Base-by-base conservation (phyloP, 1,140 invertebrate genomes). In the Tachypleus tridentatus region DNA sequence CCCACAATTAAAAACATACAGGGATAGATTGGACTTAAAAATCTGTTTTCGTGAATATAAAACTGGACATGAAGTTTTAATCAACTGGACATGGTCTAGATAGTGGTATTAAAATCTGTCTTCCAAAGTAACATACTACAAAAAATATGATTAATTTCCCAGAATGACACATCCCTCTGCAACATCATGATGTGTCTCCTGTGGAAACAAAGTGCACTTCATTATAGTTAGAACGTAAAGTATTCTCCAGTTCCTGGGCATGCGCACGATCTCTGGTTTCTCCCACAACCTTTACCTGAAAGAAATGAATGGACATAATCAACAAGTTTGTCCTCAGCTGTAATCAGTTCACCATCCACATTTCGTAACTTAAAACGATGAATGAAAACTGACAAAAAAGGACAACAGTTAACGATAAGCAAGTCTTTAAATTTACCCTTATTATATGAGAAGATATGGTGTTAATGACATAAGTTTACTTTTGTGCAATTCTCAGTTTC, bases 261-360 rank as follows among this genome's bases (percentile, higher is more conserved):
- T 95, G 91, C 2, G 85, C 83, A 64, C 82, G 81, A 68, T 93
- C 90, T 68, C 87, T 79, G 0, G 91, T 94, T 76, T 95, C 92
- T 70, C 86, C 88, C 3, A 91, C 83, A 2, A 91, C 86, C 77
- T 88, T 89, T 3, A 89, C 85, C 84, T 86, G 74, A 49, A 77
- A 77, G 62, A n/a, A 10, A 52, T 51, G 49, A 61, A 54, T 54
- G 53, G 53, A 54, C 11, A 5, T 11, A 6, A 11, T 50, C 48
- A 11, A 10, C 53, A 49, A 64, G 29, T 29, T 29, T 29, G 29
- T 29, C 29, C 3, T 54, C 53, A 54, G n/a, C 3, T 54, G 53
- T 8, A 54, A n/a, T 54, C 2, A 29, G 29, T 29, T 29, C 29
- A 29, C 1, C 53, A 54, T 8, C 53, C 53, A 54, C 53, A n/a